These are phyloP conservation scores for Macrochelys suwanniensis DNA, from an alignment of 2,797 vertebrate genomes.

Conservation along the genomic window DNA sequence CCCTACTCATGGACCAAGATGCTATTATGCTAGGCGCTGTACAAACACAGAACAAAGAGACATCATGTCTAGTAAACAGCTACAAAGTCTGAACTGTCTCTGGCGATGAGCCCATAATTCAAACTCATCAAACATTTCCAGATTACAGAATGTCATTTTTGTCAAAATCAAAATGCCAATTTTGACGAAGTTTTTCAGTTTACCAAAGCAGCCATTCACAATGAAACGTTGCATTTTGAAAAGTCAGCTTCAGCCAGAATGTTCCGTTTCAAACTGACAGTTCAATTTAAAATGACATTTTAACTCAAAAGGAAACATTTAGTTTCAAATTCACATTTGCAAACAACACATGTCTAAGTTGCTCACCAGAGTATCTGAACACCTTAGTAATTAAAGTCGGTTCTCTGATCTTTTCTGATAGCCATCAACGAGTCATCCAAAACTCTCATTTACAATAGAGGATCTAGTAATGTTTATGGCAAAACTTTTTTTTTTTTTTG, in stretches of 20 bases:
- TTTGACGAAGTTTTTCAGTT: not conserved
- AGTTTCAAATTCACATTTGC: not conserved
- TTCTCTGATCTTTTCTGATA: not conserved
- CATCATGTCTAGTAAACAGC: not conserved
- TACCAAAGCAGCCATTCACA: not conserved
- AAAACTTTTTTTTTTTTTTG: not conserved
- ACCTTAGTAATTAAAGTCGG: not conserved
- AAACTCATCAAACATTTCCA: not conserved
- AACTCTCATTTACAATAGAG: not conserved
- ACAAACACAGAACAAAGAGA: not conserved
- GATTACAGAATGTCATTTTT: not conserved
- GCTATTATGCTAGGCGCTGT: not conserved
- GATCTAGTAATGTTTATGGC: not conserved
- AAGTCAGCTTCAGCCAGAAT: not conserved
- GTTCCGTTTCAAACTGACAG: not conserved
- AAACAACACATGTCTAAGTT: not conserved
- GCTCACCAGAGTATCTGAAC: not conserved
- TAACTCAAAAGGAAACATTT: not conserved
- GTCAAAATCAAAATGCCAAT: not conserved
- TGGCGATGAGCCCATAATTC: not conserved
- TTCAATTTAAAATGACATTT: not conserved
- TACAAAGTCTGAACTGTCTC: not conserved
- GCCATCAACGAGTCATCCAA: rapidly evolving
- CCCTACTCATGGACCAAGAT: not conserved
- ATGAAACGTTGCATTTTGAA: not conserved